Evolutionary conservation across 2,888 invertebrate species (phyloP).

Genomic region (Calliphora vomitoria): DNA sequence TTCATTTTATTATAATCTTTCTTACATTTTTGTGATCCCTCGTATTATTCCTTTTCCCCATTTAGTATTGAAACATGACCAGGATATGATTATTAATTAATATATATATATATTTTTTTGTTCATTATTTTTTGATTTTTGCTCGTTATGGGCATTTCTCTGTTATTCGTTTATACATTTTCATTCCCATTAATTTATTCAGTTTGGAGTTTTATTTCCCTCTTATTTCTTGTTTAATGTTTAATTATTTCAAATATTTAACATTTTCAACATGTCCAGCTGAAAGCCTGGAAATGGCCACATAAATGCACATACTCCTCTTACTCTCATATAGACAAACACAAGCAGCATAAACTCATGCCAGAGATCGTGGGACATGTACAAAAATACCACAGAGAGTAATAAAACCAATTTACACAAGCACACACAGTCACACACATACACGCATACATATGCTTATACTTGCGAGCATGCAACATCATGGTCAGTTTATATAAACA

Average conservation of each 20-base stretch:
- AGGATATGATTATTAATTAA: no score
- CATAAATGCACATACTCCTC: constrained; percentile 5
- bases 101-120: no score
- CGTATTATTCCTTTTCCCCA: no score
- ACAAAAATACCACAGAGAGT: constrained; percentile 50
- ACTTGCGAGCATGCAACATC: background rate
- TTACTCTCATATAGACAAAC: background rate
- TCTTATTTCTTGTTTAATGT: constrained; percentile 52
- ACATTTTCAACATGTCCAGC: constrained; percentile 56
- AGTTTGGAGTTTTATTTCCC: constrained; percentile 43
- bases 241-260: constrained; percentile 70
- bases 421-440: constrained; percentile 25
- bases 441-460: background rate
- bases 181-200: constrained; percentile 44
- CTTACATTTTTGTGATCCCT: no score
- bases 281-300: constrained; percentile 59
- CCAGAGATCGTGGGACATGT: constrained; percentile 17
- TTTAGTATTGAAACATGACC: no score
- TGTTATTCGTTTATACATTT: constrained; percentile 18
- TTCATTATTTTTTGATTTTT: background rate
- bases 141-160: constrained; percentile 2
- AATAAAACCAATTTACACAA: constrained; percentile 64
- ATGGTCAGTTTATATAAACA: constrained; percentile 46
- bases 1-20: no score
- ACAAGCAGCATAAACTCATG: background rate